Conservation (phyloP, 2,113 vertebrate species). For the Brevimyrus niger region DNA sequence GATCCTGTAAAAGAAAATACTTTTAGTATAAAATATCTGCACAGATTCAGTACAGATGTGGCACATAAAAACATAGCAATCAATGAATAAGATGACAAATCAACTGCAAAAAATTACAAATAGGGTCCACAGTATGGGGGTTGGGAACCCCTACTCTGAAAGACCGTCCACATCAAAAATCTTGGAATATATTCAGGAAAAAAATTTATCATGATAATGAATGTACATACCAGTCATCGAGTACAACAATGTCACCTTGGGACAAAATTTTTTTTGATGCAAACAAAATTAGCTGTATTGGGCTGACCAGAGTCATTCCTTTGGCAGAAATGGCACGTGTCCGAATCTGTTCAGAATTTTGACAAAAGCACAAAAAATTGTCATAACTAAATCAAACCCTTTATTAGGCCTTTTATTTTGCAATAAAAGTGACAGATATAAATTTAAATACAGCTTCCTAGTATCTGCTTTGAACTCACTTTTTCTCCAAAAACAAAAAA, state of each 20-base stretch:
- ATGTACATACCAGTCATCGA: constrained; percentile 80
- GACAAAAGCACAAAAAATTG: constrained; percentile 5
- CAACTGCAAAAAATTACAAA: neutral
- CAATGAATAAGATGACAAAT: neutral
- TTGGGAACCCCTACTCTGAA: neutral
- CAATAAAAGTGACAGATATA: too few relatives aligned
- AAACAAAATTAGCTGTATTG: constrained; percentile 86
- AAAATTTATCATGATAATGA: neutral
- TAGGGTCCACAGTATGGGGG: neutral
- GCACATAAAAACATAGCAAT: neutral
- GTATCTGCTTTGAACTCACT: constrained; percentile 51
- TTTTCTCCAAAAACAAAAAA: constrained; percentile 97
- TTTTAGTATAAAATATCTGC: neutral
- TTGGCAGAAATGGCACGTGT: constrained; percentile 95
- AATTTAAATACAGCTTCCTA: neutral
- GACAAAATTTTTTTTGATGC: constrained; percentile 84
- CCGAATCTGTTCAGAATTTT: constrained; percentile 69
- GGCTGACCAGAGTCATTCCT: constrained; percentile 90
- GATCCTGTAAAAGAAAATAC: constrained; percentile 64
- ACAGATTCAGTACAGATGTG: neutral
- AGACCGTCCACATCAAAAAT: neutral
- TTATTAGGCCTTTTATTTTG: neutral
- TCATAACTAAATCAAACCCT: neutral
- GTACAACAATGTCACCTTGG: constrained; percentile 68
- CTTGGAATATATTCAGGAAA: neutral